These are phyloP conservation scores for Zophobas atratus DNA, from an alignment of 1,140 invertebrate species.

Conservation along the genomic window DNA sequence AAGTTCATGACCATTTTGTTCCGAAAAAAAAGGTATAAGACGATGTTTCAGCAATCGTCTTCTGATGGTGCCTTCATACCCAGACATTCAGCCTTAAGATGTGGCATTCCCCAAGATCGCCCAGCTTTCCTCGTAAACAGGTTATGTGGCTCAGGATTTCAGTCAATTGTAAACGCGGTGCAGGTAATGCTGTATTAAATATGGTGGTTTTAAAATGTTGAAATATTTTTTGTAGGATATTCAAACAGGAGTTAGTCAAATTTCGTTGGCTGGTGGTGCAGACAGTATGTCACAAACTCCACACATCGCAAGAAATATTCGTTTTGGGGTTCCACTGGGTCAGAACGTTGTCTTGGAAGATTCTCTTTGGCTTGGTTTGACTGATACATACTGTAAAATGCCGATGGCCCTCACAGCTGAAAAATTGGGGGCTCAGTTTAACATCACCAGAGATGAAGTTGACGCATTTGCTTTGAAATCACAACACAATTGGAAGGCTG, in stretches of 20 bases:
- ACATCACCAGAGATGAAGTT: conserved; percentile 88
- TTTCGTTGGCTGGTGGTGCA: conserved; percentile 92
- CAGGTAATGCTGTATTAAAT: conserved; percentile 75
- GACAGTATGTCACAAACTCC: conserved; percentile 98
- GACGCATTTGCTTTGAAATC: conserved; percentile 92
- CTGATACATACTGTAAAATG: conserved; percentile 91
- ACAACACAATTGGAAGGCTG: conserved; percentile 86
- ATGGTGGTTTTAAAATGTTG: conserved; percentile 22
- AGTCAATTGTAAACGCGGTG: conserved; percentile 91
- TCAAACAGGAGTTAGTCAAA: conserved; percentile 85
- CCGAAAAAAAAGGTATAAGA: background rate
- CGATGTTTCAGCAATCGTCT: conserved; percentile 75
- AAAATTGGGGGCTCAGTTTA: conserved; percentile 94
- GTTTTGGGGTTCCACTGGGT: conserved; percentile 94
- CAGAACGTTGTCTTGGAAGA: conserved; percentile 89
- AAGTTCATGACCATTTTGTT: conserved; percentile 63
- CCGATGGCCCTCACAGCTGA: conserved; percentile 99
- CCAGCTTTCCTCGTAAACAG: conserved; percentile 91
- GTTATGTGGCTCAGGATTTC: conserved; percentile 96
- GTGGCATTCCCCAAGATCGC: conserved; percentile 86
- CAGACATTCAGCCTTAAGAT: conserved; percentile 87
- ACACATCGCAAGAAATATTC: conserved; percentile 86
- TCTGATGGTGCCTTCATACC: conserved; percentile 91
- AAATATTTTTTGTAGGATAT: conserved; percentile 81
- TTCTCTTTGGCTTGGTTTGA: conserved; percentile 91